Evolutionary conservation across 2,888 invertebrate species (phyloP).

Genomic region (Drosophila emarginata): DNA sequence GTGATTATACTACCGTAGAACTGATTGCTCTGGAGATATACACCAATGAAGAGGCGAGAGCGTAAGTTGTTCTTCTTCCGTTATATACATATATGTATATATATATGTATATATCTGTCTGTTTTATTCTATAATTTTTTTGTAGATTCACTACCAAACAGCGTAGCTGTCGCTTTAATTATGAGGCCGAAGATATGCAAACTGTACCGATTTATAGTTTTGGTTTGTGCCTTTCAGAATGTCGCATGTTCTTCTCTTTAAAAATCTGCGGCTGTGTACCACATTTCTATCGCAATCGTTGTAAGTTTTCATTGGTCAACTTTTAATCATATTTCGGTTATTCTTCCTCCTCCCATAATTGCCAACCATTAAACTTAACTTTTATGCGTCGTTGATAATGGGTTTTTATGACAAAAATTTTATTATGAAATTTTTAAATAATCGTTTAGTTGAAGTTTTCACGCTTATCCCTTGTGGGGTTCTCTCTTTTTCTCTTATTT

Average conservation of each 20-base stretch:
- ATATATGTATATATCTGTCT: neutral
- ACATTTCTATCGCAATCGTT: conserved; percentile 87
- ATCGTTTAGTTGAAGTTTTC: conserved; percentile 47
- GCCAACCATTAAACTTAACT: conserved; percentile 61
- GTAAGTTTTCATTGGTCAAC: conserved; percentile 81
- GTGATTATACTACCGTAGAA: conserved; percentile 85
- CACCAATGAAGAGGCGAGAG: conserved; percentile 84
- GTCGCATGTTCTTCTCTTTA: conserved; percentile 85
- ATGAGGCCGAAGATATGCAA: conserved; percentile 86
- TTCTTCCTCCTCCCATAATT: conserved; percentile 52
- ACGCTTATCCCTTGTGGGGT: conserved; percentile 31
- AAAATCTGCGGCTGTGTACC: conserved; percentile 88
- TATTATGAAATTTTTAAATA: conserved; percentile 62
- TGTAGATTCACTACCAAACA: conserved; percentile 85
- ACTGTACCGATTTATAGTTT: conserved; percentile 88
- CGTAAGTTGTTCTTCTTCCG: conserved; percentile 76
- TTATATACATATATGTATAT: too few species aligned
- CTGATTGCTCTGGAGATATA: conserved; percentile 85
- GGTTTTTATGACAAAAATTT: conserved; percentile 48
- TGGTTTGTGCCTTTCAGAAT: conserved; percentile 88
- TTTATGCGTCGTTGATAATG: conserved; percentile 49
- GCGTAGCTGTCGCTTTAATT: conserved; percentile 87
- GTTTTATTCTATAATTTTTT: neutral
- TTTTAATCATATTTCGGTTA: conserved; percentile 41
- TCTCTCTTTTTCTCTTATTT: neutral